Evolutionary conservation across 2,113 vertebrate genomes (phyloP).

Genomic region (Lanius ludovicianus): DNA sequence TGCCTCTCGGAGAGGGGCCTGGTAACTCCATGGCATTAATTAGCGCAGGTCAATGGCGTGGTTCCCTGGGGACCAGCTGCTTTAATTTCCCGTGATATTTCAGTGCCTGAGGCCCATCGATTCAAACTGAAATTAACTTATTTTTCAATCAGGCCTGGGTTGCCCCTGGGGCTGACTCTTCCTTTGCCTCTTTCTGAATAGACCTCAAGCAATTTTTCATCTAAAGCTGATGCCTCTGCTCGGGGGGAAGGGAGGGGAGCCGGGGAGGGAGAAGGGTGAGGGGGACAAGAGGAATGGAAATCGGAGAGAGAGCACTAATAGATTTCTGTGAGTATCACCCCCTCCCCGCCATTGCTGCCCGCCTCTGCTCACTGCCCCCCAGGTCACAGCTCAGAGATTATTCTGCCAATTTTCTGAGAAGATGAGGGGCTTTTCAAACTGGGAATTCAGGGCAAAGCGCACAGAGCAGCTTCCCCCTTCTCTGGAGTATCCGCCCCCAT

Average conservation of each 20-base stretch:
- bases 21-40: conserved; percentile 95
- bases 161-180: conserved; percentile 93
- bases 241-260: conserved; percentile 43
- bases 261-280: neutral
- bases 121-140: conserved; percentile 99
- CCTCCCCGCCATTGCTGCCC: neutral
- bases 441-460: conserved; percentile 19
- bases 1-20: conserved; percentile 57
- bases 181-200: conserved; percentile 86
- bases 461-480: neutral
- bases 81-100: conserved; percentile 99
- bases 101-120: conserved; percentile 99
- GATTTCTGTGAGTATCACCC: conserved; percentile 26
- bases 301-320: conserved; percentile 48
- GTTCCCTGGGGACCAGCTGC: conserved; percentile 90
- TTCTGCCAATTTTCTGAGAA: conserved; percentile 53
- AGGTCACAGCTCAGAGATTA: conserved; percentile 43
- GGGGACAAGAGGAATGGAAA: conserved; percentile 68
- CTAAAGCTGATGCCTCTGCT: conserved; percentile 75
- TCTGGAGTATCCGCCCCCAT: neutral
- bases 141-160: conserved; percentile 98
- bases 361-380: neutral
- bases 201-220: conserved; percentile 91
- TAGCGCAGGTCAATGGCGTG: conserved; percentile 94
- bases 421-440: conserved; percentile 39